Evolutionary conservation across 1,140 invertebrate genomes (phyloP).

Genomic region (Penaeus japonicus): DNA sequence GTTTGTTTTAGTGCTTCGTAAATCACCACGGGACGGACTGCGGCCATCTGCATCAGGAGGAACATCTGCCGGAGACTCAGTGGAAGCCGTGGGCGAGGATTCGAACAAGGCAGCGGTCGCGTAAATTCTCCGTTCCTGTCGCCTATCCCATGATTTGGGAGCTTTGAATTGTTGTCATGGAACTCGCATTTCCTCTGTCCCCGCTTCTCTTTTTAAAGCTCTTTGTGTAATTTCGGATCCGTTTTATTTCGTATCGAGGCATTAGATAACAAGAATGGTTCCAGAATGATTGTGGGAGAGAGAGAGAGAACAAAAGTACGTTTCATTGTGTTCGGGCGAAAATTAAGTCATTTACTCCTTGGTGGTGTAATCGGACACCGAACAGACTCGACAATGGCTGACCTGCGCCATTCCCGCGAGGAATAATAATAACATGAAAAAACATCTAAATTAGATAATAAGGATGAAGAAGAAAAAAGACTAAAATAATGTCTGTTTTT

Average conservation of each 20-base stretch:
- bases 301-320: not conserved
- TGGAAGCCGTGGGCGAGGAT: conserved; percentile 20
- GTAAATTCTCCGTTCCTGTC: conserved; percentile 36
- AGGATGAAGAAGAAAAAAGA: not conserved
- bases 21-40: not conserved
- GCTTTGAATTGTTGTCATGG: conserved; percentile 38
- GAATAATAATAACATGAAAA: not conserved
- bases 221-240: not conserved
- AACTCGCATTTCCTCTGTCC: conserved; percentile 21
- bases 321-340: not conserved
- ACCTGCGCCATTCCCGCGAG: not conserved
- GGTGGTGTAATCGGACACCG: not conserved
- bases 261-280: not conserved
- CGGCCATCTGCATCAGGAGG: not conserved
- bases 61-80: not conserved
- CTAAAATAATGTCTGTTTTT: too few relatives aligned
- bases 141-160: conserved; percentile 42
- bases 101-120: conserved; percentile 30
- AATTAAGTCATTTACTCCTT: conserved; percentile 33
- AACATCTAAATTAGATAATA: not conserved
- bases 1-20: conserved; percentile 16
- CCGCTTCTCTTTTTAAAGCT: not conserved
- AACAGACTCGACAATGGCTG: not conserved
- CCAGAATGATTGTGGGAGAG: not conserved
- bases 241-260: too few relatives aligned